Evolutionary conservation across 2,888 invertebrate genomes (phyloP).

Genomic region (Caenorhabditis doughertyi): DNA sequence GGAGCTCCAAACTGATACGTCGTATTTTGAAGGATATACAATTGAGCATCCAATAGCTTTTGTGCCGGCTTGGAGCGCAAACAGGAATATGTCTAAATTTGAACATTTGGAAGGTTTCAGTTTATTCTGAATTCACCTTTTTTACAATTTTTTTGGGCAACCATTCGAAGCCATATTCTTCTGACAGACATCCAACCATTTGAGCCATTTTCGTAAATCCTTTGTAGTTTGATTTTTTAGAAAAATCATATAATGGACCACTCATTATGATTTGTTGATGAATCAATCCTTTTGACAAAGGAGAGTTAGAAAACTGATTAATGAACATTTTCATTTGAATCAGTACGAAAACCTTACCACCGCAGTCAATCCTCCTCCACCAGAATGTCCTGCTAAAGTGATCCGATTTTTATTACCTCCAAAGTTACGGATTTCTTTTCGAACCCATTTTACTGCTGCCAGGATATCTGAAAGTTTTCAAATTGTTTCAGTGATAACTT

Average conservation of each 20-base stretch:
- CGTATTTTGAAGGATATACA: conserved; percentile 15
- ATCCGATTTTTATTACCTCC: conserved; percentile 58
- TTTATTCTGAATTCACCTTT: background rate
- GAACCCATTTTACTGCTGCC: conserved; percentile 43
- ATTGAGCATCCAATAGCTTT: conserved; percentile 4
- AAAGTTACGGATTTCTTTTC: conserved; percentile 55
- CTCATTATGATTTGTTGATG: conserved; percentile 59
- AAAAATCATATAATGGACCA: conserved; percentile 3
- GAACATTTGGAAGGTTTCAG: background rate
- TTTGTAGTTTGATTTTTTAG: conserved; percentile 34
- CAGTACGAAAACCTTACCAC: conserved; percentile 1
- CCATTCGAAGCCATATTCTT: conserved; percentile 6
- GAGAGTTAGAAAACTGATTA: conserved; percentile 34
- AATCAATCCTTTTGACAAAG: conserved; percentile 34
- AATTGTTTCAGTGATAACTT: background rate
- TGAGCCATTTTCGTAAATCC: conserved; percentile 3
- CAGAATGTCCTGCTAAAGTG: conserved; percentile 65
- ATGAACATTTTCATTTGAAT: background rate
- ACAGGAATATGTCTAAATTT: conserved; percentile 12
- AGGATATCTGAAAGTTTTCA: conserved; percentile 47
- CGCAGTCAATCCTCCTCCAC: conserved; percentile 46
- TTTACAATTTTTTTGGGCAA: background rate
- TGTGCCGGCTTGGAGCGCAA: conserved; percentile 13
- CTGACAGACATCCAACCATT: conserved; percentile 33
- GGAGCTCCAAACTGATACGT: conserved; percentile 39